A percentile compares a stretch with the other conserved stretches of the same genome.
Conservation (phyloP, 2,113 vertebrate species). For the Gadus macrocephalus region DNA sequence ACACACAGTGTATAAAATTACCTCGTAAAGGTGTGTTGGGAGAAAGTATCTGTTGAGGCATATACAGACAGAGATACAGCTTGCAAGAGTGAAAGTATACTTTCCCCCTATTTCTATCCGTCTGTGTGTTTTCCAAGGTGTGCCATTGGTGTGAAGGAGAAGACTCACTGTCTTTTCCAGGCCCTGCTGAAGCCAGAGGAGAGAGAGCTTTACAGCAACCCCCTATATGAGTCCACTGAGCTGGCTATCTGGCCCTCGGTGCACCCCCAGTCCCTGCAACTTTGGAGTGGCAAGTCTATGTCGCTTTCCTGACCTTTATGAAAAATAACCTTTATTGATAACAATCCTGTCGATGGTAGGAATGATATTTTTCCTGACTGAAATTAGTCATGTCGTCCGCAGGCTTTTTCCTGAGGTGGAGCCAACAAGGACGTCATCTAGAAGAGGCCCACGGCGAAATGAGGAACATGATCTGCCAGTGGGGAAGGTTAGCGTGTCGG, state of each 20-base stretch:
- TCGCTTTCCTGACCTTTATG: no score
- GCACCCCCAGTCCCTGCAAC: conserved; percentile 81
- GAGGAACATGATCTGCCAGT: conserved; percentile 55
- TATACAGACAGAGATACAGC: not conserved
- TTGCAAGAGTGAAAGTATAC: not conserved
- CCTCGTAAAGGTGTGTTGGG: no score
- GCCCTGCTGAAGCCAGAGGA: conserved; percentile 63
- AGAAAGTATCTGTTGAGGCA: no score
- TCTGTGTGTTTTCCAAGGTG: conserved; percentile 55
- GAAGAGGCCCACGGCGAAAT: conserved; percentile 75
- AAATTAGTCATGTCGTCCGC: conserved; percentile 6
- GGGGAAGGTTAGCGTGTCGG: conserved; percentile 39
- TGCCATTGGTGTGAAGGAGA: conserved; percentile 71
- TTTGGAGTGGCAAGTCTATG: conserved; percentile 76
- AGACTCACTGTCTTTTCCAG: conserved; percentile 80
- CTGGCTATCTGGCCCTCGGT: conserved; percentile 83
- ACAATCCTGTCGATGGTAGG: no score
- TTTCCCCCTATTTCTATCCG: not conserved
- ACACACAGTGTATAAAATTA: no score
- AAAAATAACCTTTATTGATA: no score
- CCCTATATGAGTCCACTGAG: conserved; percentile 70
- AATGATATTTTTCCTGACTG: no score
- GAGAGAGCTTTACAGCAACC: conserved; percentile 66
- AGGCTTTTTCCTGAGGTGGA: conserved; percentile 84
- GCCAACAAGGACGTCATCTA: conserved; percentile 61